Evolutionary conservation across 2,888 invertebrate species (phyloP).

Genomic region (Drosophila falleni): DNA sequence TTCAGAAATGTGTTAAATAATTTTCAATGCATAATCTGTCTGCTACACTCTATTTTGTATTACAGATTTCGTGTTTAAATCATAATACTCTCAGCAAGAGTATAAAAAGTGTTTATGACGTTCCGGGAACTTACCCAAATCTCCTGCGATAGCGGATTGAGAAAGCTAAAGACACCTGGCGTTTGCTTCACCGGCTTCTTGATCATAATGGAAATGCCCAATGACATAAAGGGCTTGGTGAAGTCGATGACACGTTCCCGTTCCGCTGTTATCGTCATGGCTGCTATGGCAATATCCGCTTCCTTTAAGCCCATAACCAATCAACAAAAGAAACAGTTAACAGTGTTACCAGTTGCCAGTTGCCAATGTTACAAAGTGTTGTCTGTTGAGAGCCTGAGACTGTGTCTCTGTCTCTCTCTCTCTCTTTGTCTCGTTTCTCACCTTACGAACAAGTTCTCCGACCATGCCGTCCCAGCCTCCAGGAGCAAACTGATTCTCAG

Average conservation of each 20-base stretch:
- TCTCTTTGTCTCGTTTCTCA: constrained; percentile 85
- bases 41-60: no score
- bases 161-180: constrained; percentile 99
- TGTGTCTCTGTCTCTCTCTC: not conserved
- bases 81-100: not conserved
- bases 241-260: constrained; percentile 98
- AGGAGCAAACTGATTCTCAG: constrained; percentile 90
- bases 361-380: constrained; percentile 25
- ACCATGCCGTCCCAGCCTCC: constrained; percentile 96
- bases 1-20: no score
- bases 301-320: constrained; percentile 88
- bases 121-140: constrained; percentile 92
- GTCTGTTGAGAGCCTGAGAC: constrained; percentile 1
- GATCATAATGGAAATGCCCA: constrained; percentile 98
- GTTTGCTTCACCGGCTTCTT: constrained; percentile 95
- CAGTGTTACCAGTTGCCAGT: constrained; percentile 17
- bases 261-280: constrained; percentile 97
- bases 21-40: no score
- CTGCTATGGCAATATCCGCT: constrained; percentile 97
- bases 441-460: constrained; percentile 94
- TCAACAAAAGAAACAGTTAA: constrained; percentile 20
- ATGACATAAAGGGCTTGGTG: constrained; percentile 98
- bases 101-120: not conserved
- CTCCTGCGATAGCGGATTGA: constrained; percentile 97
- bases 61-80: not conserved